Evolutionary conservation across 1,140 invertebrate genomes (phyloP).

Genomic region (Ridgeia piscesae): DNA sequence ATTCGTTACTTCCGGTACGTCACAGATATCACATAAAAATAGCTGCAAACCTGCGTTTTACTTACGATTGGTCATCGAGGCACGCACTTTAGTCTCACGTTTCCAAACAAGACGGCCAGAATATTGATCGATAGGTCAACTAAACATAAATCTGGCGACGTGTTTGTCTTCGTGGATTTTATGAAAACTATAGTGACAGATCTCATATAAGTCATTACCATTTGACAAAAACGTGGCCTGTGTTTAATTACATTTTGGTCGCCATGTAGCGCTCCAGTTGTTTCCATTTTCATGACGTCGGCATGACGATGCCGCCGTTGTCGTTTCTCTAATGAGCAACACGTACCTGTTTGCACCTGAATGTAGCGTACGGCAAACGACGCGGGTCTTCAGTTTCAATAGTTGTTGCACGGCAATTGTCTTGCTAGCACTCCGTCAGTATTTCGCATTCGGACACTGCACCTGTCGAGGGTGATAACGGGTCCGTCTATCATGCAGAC

Average conservation of each 20-base stretch:
- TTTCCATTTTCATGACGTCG: not conserved
- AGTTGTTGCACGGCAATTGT: not conserved
- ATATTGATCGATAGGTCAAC: not conserved
- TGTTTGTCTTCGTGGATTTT: not conserved
- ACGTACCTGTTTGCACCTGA: not conserved
- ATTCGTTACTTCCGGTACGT: not conserved
- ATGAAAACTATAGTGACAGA: not conserved
- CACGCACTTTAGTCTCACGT: not conserved
- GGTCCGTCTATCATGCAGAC: not conserved
- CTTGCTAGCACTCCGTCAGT: not conserved
- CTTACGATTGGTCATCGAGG: not conserved
- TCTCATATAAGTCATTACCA: not conserved
- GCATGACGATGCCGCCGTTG: not conserved
- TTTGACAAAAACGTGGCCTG: not conserved
- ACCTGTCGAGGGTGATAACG: not conserved
- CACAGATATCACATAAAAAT: not conserved
- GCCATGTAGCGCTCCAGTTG: too few species aligned
- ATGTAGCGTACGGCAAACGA: not conserved
- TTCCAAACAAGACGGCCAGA: not conserved
- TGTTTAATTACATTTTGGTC: not conserved
- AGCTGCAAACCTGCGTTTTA: not conserved
- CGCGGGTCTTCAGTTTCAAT: not conserved
- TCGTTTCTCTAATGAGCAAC: not conserved
- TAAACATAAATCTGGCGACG: too few species aligned
- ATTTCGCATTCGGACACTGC: not conserved